A percentile compares a stretch with the other conserved stretches of the same genome.
These are phyloP conservation scores for Drosophila melanosoma DNA, from an alignment of 2,888 invertebrate genomes.

Conservation along the genomic window DNA sequence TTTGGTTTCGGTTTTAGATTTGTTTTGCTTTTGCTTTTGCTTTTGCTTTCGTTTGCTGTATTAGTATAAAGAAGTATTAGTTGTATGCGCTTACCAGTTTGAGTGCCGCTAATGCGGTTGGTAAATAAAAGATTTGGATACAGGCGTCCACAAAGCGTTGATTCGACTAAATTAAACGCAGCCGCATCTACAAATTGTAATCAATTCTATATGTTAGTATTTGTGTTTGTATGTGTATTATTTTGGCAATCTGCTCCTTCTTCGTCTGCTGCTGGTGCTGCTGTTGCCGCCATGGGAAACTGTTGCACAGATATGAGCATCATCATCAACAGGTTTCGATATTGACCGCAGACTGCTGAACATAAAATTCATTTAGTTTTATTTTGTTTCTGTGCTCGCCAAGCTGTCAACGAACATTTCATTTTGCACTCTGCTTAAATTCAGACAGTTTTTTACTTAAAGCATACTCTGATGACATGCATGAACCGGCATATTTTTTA, in stretches of 20 bases:
- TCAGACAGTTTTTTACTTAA: slow-evolving; percentile 2
- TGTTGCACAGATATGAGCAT: slow-evolving; percentile 40
- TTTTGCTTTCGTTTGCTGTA: slow-evolving; percentile 60
- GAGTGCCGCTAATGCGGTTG: slow-evolving; percentile 57
- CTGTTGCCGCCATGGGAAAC: slow-evolving; percentile 53
- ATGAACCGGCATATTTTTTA: slow-evolving; percentile 2
- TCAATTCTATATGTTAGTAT: slow-evolving; percentile 49
- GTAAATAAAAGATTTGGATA: slow-evolving; percentile 62
- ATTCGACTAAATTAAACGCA: slow-evolving; percentile 74
- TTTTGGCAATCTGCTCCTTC: neutral
- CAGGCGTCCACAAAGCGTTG: slow-evolving; percentile 61
- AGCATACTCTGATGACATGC: slow-evolving; percentile 8
- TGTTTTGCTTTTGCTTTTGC: slow-evolving; percentile 32
- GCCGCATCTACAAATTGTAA: slow-evolving; percentile 64
- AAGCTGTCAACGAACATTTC: slow-evolving; percentile 58
- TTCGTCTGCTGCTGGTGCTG: slow-evolving; percentile 14
- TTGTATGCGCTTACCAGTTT: slow-evolving; percentile 56
- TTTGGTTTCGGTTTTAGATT: slow-evolving; percentile 51
- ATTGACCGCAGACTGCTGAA: slow-evolving; percentile 41
- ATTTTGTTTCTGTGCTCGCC: slow-evolving; percentile 46
- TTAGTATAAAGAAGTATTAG: neutral
- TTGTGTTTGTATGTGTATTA: neutral
- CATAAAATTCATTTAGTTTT: slow-evolving; percentile 33
- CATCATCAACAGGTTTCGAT: slow-evolving; percentile 63
- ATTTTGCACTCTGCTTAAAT: slow-evolving; percentile 30